These are phyloP conservation scores for Eriosoma lanigerum DNA, from an alignment of 1,140 invertebrate species.

Conservation along the genomic window DNA sequence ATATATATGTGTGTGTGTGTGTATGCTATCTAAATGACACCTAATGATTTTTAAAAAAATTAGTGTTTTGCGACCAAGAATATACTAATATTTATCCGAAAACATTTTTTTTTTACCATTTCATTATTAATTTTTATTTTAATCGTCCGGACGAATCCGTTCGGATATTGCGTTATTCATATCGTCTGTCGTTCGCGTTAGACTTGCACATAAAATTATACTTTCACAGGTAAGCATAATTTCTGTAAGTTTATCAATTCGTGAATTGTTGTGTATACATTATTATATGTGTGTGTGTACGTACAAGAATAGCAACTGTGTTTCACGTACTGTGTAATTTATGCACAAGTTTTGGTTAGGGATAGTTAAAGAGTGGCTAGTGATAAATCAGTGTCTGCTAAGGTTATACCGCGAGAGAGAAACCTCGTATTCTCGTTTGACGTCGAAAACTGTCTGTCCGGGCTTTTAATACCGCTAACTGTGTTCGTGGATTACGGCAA, in stretches of 20 bases:
- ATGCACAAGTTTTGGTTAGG: slow-evolving; percentile 37
- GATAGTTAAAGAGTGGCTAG: slow-evolving; percentile 35
- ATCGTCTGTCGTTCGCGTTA: no score
- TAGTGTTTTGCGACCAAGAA: no score
- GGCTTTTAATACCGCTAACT: slow-evolving; percentile 46
- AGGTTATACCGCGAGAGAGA: neutral
- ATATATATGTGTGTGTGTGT: no score
- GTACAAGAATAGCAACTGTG: neutral
- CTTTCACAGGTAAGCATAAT: no score
- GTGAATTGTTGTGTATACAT: neutral
- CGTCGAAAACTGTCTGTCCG: slow-evolving; percentile 41
- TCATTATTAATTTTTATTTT: no score
- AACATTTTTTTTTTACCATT: no score
- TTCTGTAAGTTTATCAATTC: slow-evolving; percentile 20
- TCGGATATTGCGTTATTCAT: no score
- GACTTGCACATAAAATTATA: no score
- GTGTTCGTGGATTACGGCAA: slow-evolving; percentile 35
- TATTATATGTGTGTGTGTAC: neutral
- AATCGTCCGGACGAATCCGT: no score
- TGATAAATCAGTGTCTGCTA: slow-evolving; percentile 41
- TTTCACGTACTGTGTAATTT: slow-evolving; percentile 19
- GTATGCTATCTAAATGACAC: no score
- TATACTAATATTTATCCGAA: no score
- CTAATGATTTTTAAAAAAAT: no score
- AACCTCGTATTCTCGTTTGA: slow-evolving; percentile 18